Evolutionary conservation across 2,888 invertebrate species (phyloP).

Genomic region (Alitta virens): DNA sequence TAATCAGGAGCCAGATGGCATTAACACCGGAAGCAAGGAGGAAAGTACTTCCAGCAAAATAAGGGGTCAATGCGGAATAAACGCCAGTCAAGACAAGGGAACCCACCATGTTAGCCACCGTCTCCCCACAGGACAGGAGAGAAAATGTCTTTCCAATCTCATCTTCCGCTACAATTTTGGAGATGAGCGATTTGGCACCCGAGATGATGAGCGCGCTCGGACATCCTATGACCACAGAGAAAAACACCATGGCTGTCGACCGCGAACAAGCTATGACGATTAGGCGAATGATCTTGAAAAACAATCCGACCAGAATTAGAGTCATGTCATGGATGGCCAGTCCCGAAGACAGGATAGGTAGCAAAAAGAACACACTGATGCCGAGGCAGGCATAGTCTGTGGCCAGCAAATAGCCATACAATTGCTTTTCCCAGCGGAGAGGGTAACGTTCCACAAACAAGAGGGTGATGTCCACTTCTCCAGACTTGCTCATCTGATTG

Average conservation of each 20-base stretch:
- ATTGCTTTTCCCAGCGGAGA: slow-evolving; percentile 44
- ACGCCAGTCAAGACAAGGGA: slow-evolving; percentile 45
- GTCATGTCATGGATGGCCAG: slow-evolving; percentile 42
- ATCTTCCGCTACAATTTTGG: slow-evolving; percentile 48
- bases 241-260: slow-evolving; percentile 46
- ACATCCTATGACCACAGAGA: slow-evolving; percentile 44
- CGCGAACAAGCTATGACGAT: slow-evolving; percentile 38
- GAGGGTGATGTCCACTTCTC: slow-evolving; percentile 53
- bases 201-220: slow-evolving; percentile 49
- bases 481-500: slow-evolving; percentile 49
- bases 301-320: slow-evolving; percentile 45
- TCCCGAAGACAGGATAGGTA: slow-evolving; percentile 45
- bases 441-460: slow-evolving; percentile 49
- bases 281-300: slow-evolving; percentile 46
- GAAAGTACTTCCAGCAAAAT: not conserved
- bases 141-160: slow-evolving; percentile 54
- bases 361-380: slow-evolving; percentile 43
- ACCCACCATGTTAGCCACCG: slow-evolving; percentile 47
- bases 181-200: slow-evolving; percentile 48
- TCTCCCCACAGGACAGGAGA: slow-evolving; percentile 49
- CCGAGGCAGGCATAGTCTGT: slow-evolving; percentile 54
- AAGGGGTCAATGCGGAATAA: slow-evolving; percentile 37
- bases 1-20: not conserved
- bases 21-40: not conserved
- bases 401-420: slow-evolving; percentile 52